Evolutionary conservation across 2,113 vertebrate genomes (phyloP).

Genomic region (Coptodon rendalli): DNA sequence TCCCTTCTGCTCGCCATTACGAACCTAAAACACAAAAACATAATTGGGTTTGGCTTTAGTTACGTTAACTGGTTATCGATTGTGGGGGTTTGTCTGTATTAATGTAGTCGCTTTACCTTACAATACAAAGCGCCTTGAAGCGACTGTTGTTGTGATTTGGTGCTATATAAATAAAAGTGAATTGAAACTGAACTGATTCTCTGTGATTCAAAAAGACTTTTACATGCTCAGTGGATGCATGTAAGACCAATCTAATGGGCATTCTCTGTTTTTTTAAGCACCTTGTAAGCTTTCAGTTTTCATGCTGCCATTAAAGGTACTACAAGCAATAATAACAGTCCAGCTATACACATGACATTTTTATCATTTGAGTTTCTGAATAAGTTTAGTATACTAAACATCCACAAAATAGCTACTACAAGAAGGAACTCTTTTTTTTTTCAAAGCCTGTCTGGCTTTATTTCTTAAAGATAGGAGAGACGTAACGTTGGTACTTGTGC

Average conservation of each 20-base stretch:
- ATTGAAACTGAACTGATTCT: not conserved
- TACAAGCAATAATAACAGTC: not conserved
- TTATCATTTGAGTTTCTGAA: not conserved
- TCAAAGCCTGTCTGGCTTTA: not conserved
- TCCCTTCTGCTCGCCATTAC: slow-evolving; percentile 89
- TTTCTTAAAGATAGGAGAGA: not conserved
- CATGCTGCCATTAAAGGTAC: not conserved
- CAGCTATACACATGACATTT: not conserved
- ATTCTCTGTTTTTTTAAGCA: not conserved
- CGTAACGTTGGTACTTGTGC: not conserved
- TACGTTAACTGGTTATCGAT: not conserved
- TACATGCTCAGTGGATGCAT: not conserved
- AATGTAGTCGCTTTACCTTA: not conserved
- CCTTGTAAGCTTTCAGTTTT: not conserved
- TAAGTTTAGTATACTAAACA: not conserved
- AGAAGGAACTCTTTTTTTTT: not conserved
- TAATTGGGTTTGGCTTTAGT: not conserved
- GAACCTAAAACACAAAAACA: slow-evolving; percentile 82
- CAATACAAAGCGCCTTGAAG: not conserved
- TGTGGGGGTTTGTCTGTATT: not conserved
- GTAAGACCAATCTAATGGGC: not conserved
- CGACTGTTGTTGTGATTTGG: not conserved
- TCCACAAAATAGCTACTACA: not conserved
- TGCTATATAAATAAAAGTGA: not conserved
- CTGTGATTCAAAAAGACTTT: not conserved